Evolutionary conservation across 2,888 invertebrate species (phyloP), one percentile per base, ranked within the genome.

Genomic region (Tenthredo distinguenda): DNA sequence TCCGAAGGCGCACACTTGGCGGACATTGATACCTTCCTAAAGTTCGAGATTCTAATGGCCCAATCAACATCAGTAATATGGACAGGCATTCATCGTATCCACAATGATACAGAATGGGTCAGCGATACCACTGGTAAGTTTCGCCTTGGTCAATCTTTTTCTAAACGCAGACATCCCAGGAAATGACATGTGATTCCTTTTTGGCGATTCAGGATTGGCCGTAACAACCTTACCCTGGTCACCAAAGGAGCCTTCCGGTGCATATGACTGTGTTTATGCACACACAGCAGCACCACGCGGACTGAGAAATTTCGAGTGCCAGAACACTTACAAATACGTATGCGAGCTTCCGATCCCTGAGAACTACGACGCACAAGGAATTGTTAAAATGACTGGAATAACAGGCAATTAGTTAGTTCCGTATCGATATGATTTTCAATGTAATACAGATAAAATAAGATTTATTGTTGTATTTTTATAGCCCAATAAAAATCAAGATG

Each of bases 111-210:
- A 3, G 47, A 47, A 31, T 82, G 82, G 82, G 47, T 43, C 34
- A 83, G 83, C 47, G 9, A n/a, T 18, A 47, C 0, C 7, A 47
- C 43, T 26, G 68, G 83, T 83, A 26, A 65, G 83, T 83, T 37
- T 10, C 9, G 34, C 40, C 10, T 21, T 50, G 1, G 26, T 9
- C 10, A 31, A 34, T 21, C 10, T 2, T 31, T 18, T 21, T 31
- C 26, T 26, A 55, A 18, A 50, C 50, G 9, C 34, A 15, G n/a
- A 18, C 6, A 58, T 58, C 12, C 18, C n/a, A 55, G 7, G n/a
- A n/a, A 55, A 1, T 31, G 15, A 55, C 9, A 58, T 3, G 1
- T 34, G 4, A 7, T 10, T 34, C 3, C 4, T 31, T 34, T 37
- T 76, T 12, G 2, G 21, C n/a, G 3, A 10, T 50, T 26, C 21